Conservation (phyloP, 2,113 vertebrate genomes). For the Naja naja region DNA sequence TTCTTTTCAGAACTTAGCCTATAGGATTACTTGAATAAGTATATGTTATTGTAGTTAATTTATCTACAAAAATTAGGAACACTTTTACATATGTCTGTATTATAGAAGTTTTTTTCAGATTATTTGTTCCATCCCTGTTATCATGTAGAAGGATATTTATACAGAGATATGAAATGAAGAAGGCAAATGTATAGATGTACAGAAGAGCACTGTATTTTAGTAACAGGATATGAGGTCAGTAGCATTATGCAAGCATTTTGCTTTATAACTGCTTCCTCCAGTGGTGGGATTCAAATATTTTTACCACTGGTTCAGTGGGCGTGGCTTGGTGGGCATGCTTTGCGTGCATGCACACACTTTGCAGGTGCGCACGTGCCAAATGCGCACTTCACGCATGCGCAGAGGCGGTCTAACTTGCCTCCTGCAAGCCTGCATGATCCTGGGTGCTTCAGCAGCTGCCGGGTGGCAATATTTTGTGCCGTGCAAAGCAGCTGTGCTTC, state of each 20-base stretch:
- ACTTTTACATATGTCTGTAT: neutral
- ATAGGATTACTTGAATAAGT: neutral
- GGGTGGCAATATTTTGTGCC: no score
- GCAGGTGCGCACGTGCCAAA: no score
- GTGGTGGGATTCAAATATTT: no score
- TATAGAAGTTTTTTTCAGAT: neutral
- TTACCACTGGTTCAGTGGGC: no score
- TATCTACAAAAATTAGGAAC: no score
- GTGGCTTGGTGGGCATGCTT: no score
- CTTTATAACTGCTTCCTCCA: neutral
- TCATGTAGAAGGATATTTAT: neutral
- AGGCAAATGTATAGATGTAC: neutral
- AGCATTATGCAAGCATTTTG: neutral
- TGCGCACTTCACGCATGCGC: no score
- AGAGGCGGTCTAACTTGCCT: no score
- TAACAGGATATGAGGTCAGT: neutral
- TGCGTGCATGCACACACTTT: no score
- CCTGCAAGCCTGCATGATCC: no score
- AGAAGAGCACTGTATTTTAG: neutral
- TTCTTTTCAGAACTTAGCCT: neutral
- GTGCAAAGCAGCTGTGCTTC: no score
- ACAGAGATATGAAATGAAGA: neutral
- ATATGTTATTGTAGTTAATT: neutral
- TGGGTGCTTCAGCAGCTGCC: no score
- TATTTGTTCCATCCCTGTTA: neutral